phyloP scores from a whole-genome alignment of 2,888 invertebrate genomes.

The Nebria salina region DNA sequence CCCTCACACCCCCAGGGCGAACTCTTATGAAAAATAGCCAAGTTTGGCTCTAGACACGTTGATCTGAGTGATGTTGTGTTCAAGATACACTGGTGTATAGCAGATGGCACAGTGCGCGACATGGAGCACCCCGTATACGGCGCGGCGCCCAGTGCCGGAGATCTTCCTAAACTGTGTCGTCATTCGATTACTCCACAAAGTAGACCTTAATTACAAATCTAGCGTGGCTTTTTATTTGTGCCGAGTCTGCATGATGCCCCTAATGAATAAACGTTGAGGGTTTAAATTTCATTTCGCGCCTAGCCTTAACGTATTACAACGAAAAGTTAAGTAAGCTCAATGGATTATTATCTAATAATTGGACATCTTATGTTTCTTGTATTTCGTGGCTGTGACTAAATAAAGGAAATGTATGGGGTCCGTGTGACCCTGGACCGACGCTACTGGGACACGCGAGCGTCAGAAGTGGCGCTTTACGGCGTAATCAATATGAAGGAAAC shows the following conservation, averaged over 20 bases:
- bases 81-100: background rate
- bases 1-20: background rate
- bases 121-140: background rate
- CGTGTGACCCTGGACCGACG: background rate
- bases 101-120: slow-evolving; percentile 1
- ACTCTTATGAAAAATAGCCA: slow-evolving; percentile 15
- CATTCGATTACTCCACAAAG: background rate
- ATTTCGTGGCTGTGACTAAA: too few species aligned
- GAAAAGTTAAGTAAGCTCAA: too few species aligned
- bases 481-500: slow-evolving; percentile 20
- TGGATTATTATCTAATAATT: too few species aligned
- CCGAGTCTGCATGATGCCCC: too few species aligned
- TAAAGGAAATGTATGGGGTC: background rate
- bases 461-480: slow-evolving; percentile 16
- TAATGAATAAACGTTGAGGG: too few species aligned
- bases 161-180: background rate
- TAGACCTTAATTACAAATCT: too few species aligned
- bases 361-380: too few species aligned
- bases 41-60: slow-evolving; percentile 13
- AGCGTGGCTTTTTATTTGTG: too few species aligned
- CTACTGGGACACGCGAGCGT: background rate
- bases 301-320: too few species aligned
- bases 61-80: slow-evolving; percentile 15
- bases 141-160: background rate
- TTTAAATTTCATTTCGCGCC: too few species aligned